Evolutionary conservation across 2,888 invertebrate genomes (phyloP).

Genomic region (Lasioglossum vierecki): DNA sequence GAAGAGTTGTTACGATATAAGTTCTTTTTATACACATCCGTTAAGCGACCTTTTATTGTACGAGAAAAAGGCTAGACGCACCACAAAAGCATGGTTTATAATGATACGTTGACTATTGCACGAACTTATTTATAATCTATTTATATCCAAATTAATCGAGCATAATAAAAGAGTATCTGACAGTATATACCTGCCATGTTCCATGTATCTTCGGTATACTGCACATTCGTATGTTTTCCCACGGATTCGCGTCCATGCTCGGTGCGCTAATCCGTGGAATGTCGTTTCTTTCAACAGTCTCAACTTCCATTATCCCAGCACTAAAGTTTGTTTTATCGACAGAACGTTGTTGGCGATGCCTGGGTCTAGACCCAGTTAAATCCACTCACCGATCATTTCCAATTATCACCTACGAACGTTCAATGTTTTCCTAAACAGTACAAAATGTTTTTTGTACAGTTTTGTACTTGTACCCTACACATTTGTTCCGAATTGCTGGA

Average conservation of each 20-base stretch:
- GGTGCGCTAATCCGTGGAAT: neutral
- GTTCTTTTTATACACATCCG: conserved; percentile 40
- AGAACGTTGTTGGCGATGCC: neutral
- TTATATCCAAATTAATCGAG: conserved; percentile 64
- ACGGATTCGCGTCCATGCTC: neutral
- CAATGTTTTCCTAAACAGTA: neutral
- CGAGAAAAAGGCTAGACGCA: conserved; percentile 37
- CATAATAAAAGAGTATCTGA: conserved; percentile 64
- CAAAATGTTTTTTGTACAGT: neutral
- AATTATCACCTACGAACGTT: neutral
- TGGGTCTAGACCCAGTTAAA: neutral
- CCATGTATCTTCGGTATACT: neutral
- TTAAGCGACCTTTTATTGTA: conserved; percentile 38
- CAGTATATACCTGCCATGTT: conserved; percentile 28
- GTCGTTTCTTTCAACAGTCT: neutral
- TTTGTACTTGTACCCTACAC: too few relatives aligned
- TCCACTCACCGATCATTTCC: neutral
- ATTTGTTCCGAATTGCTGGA: neutral
- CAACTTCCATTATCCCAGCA: neutral
- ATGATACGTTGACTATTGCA: conserved; percentile 59
- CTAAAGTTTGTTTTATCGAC: neutral
- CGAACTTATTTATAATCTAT: conserved; percentile 65
- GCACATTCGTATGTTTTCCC: neutral
- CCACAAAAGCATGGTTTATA: conserved; percentile 58
- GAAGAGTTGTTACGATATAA: conserved; percentile 26